Conservation (phyloP, 1,140 invertebrate species). For the Glossosoma conforme region DNA sequence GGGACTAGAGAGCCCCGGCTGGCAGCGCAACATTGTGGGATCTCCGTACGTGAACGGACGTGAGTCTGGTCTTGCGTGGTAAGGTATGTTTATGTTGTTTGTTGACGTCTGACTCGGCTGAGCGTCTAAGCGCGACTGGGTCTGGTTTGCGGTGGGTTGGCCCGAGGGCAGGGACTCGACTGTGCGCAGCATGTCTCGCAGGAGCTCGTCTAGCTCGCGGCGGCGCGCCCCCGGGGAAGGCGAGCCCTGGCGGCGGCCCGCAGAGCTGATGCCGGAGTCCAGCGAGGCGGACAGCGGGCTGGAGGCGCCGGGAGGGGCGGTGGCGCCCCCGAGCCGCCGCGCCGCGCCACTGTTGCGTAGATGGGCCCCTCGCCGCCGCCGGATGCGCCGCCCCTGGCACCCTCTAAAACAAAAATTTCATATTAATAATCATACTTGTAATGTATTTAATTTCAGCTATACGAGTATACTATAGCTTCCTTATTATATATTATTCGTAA, state of each 20-base stretch:
- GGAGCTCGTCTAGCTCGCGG: conserved; percentile 65
- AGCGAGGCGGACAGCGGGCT: conserved; percentile 73
- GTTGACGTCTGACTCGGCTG: conserved; percentile 29
- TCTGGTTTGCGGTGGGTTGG: conserved; percentile 39
- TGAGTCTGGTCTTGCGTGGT: conserved; percentile 75
- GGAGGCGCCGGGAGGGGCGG: conserved; percentile 45
- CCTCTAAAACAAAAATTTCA: too few relatives aligned
- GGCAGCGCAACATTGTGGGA: conserved; percentile 54
- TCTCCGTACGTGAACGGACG: conserved; percentile 76
- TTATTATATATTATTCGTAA: too few relatives aligned
- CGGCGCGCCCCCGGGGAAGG: conserved; percentile 48
- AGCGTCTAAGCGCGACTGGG: conserved; percentile 26
- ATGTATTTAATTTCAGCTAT: too few relatives aligned
- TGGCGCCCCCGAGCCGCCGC: conserved; percentile 10
- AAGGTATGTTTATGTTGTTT: conserved; percentile 66
- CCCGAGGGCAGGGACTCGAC: conserved; percentile 65
- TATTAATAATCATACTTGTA: too few relatives aligned
- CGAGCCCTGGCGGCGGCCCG: conserved; percentile 50
- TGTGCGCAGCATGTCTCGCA: conserved; percentile 76
- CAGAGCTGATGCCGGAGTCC: conserved; percentile 78
- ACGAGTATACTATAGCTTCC: too few relatives aligned
- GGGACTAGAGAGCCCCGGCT: conserved; percentile 65
- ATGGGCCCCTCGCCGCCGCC: conserved; percentile 69
- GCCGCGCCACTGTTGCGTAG: conserved; percentile 70
- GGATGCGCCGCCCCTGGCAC: too few relatives aligned